Conservation (phyloP, 2,113 vertebrate species). For the Peucedramus taeniatus region DNA sequence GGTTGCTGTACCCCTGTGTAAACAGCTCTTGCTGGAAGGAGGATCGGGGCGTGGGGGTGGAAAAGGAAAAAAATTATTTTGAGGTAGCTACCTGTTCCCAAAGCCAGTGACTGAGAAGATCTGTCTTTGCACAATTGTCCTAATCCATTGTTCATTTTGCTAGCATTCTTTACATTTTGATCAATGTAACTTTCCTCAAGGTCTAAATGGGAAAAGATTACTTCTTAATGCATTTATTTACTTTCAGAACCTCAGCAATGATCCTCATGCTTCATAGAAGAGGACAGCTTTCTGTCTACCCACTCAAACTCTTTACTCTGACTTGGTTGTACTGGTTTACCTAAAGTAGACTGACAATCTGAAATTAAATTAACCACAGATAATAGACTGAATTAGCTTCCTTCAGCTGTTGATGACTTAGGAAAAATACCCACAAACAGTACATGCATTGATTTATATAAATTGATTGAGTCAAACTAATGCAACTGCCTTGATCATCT, state of each 20-base stretch:
- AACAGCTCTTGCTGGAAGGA: not conserved
- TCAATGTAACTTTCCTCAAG: not conserved
- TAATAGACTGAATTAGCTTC: not conserved
- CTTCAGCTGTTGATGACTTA: not conserved
- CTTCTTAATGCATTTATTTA: not conserved
- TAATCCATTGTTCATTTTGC: not conserved
- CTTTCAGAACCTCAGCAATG: not conserved
- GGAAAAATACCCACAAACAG: not conserved
- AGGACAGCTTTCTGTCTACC: not conserved
- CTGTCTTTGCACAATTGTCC: not conserved
- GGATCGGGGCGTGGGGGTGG: accelerated
- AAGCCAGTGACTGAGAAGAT: not conserved
- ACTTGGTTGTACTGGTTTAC: not conserved
- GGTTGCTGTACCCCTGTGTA: not conserved
- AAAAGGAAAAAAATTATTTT: not conserved
- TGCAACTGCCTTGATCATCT: not conserved
- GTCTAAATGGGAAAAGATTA: not conserved
- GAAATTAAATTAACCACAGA: not conserved
- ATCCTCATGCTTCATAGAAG: not conserved
- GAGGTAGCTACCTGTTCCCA: not conserved
- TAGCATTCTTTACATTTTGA: not conserved
- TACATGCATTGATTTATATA: not conserved
- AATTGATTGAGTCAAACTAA: not conserved
- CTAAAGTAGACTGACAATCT: not conserved
- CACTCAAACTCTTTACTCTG: not conserved